Base-by-base conservation (phyloP, 2,888 invertebrate genomes). In the Synergus laeviventris region DNA sequence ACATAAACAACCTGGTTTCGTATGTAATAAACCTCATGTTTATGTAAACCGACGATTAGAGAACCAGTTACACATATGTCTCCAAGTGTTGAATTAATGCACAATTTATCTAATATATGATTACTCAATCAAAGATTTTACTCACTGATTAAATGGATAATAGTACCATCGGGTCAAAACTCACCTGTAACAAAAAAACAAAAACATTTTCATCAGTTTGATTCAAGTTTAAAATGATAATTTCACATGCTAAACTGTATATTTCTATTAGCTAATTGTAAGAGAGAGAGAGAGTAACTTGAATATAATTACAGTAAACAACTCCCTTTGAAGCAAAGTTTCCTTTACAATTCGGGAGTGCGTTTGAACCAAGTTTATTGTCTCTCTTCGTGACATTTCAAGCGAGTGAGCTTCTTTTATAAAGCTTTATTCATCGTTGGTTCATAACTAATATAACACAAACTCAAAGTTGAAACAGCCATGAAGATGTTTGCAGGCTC, bases 161-260 rank as follows among this genome's bases (percentile, higher is more conserved):
- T 8, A 12, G 1, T 8, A 2, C 7, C 16, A 42, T 42, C 5
- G 3, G 7, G 21, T 42, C 5, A 14, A 2, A 18, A 64, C 64
- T 64, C 64, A 64, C 64, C 64, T 64, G 64, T 18, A 64, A 64
- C 39, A 64, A 64, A 42, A 64, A 64, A 42, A 21, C 4, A 42
- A 64, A 64, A 16, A 64, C 0, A 3, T 21, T 59, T 59, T 59
- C 24, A 59, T 24, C 9, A 62, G 36, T 39, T 18, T 18, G 18
- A 42, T 42, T 59, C 5, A 21, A 12, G 14, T 24, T 24, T 7
- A 59, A 21, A 21, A 18, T 12, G 11, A 18, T 59, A 14, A 59
- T 12, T 59, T 24, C 1, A 12, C 3, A 49, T 18, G n/a, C 7
- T 45, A n/a, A 7, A 7, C n/a, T 7, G 16, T 45, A n/a, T n/a